A percentile compares a stretch with the other conserved stretches of the same genome.
phyloP scores from a whole-genome alignment of 1,140 invertebrate genomes.

The Euura saliciscinereae region DNA sequence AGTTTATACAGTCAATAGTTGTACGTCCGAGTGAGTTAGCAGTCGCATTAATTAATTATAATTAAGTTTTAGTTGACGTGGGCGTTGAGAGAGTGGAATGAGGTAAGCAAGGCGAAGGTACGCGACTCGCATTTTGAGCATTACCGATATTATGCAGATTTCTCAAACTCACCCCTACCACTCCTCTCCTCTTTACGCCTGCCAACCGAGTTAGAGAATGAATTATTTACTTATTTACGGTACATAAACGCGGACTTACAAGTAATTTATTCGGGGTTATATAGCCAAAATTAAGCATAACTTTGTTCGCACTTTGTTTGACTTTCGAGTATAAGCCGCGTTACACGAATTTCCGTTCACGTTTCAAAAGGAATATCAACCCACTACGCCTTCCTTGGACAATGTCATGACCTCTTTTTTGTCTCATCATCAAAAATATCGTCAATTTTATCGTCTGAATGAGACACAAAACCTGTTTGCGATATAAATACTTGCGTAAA shows the following conservation, averaged over 20 bases:
- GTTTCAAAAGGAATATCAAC: not conserved
- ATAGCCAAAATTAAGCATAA: slow-evolving; percentile 9
- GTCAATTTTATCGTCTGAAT: not conserved
- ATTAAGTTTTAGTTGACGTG: slow-evolving; percentile 79
- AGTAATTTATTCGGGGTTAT: slow-evolving; percentile 13
- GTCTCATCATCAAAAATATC: not conserved
- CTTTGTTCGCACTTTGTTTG: slow-evolving; percentile 3
- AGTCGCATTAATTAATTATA: slow-evolving; percentile 78
- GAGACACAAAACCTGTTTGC: too few species aligned
- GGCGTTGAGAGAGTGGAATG: slow-evolving; percentile 51
- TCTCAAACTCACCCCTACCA: slow-evolving; percentile 19
- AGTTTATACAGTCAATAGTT: slow-evolving; percentile 42
- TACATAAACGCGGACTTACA: slow-evolving; percentile 43
- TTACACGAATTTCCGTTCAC: slow-evolving; percentile 7
- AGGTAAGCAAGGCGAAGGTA: slow-evolving; percentile 48
- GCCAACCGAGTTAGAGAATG: slow-evolving; percentile 46
- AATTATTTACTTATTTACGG: slow-evolving; percentile 58
- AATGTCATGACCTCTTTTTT: not conserved
- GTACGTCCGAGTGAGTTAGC: slow-evolving; percentile 48
- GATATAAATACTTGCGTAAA: too few species aligned
- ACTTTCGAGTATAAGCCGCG: not conserved
- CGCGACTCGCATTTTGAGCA: slow-evolving; percentile 58
- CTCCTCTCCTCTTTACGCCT: slow-evolving; percentile 32
- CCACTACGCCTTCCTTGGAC: too few species aligned
- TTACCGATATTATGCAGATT: slow-evolving; percentile 61